Percentiles rank a stretch among this genome's conserved stretches.
Conservation (phyloP, 2,888 invertebrate species). For the Dasypolia templi region DNA sequence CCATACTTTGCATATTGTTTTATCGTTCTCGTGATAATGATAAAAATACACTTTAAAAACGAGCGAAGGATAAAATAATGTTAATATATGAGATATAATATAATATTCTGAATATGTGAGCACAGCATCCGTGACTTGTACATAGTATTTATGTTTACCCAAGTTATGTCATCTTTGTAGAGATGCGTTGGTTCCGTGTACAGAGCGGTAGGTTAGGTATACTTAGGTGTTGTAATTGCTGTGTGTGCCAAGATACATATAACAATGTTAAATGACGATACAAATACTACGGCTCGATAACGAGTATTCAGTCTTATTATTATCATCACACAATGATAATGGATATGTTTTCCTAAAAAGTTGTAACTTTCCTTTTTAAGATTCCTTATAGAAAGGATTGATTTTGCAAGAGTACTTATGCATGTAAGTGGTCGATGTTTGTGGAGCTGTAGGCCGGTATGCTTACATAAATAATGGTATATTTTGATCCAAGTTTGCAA, state of each 20-base stretch:
- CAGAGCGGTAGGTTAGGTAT: constrained; percentile 36
- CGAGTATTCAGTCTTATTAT: constrained; percentile 19
- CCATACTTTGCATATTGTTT: constrained; percentile 39
- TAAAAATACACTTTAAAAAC: constrained; percentile 44
- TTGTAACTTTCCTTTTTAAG: not conserved
- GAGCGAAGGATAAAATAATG: constrained; percentile 35
- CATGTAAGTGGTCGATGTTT: not conserved
- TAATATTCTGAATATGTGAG: constrained; percentile 44
- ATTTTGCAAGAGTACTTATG: not conserved
- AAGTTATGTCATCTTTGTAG: constrained; percentile 70
- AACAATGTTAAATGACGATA: constrained; percentile 52
- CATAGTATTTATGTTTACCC: constrained; percentile 65
- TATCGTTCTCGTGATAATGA: constrained; percentile 19
- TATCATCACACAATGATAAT: constrained; percentile 10
- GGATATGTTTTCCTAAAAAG: not conserved
- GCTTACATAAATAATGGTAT: not conserved
- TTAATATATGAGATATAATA: constrained; percentile 24
- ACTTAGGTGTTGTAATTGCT: constrained; percentile 52
- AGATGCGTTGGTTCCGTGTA: constrained; percentile 67
- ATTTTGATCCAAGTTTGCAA: not conserved
- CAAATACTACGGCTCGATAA: constrained; percentile 15
- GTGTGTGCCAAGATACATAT: constrained; percentile 40
- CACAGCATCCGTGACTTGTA: constrained; percentile 63
- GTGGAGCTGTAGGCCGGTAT: not conserved
- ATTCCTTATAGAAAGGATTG: not conserved